Conservation (phyloP, 2,888 invertebrate species). For the Axea sp. region DNA sequence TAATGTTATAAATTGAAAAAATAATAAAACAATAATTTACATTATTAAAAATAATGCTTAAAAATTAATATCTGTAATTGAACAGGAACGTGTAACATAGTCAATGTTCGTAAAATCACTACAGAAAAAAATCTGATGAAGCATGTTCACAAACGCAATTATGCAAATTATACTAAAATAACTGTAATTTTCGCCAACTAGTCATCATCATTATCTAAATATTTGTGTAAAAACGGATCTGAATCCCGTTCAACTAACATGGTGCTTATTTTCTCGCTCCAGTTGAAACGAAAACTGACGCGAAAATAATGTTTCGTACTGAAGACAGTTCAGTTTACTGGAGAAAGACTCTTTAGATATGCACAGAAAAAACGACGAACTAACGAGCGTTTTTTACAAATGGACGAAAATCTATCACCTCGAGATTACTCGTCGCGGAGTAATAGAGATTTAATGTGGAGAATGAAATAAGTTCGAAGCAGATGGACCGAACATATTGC, state of each 20-base stretch:
- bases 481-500: slow-evolving; percentile 61
- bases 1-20: too few species aligned
- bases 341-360: slow-evolving; percentile 43
- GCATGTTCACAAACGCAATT: too few species aligned
- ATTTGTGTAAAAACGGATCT: slow-evolving; percentile 12
- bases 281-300: slow-evolving; percentile 27
- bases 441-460: slow-evolving; percentile 61
- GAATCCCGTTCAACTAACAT: slow-evolving; percentile 1
- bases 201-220: too few species aligned
- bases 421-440: slow-evolving; percentile 59
- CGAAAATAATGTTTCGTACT: slow-evolving; percentile 46
- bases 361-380: slow-evolving; percentile 56
- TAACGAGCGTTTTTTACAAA: slow-evolving; percentile 61
- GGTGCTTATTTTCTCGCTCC: background rate
- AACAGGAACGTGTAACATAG: too few species aligned
- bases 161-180: too few species aligned
- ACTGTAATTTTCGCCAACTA: too few species aligned
- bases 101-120: too few species aligned
- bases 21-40: too few species aligned
- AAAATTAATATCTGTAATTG: too few species aligned
- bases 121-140: too few species aligned
- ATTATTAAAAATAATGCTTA: too few species aligned
- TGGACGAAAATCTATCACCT: slow-evolving; percentile 59
- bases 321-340: slow-evolving; percentile 21
- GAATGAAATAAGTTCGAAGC: slow-evolving; percentile 61